Percentiles rank a stretch among this genome's conserved stretches.
phyloP scores from a whole-genome alignment of 1,140 invertebrate genomes.

The Choristoneura fumiferana region DNA sequence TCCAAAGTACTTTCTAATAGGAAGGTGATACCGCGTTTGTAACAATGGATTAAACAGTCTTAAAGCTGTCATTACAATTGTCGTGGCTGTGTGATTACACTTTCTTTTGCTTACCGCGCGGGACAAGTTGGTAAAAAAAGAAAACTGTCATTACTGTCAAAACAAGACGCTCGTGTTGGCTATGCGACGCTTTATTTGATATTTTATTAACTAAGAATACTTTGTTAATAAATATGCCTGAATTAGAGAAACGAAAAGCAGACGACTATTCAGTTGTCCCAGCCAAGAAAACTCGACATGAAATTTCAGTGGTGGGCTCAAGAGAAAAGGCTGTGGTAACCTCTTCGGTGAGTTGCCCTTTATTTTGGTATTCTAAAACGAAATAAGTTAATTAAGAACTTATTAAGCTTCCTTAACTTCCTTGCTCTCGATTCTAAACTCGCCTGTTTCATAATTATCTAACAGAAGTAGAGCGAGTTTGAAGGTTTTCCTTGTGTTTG shows the following conservation, averaged over 20 bases:
- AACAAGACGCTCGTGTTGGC: constrained; percentile 7
- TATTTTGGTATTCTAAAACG: constrained; percentile 27
- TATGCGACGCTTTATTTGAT: not conserved
- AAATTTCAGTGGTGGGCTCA: constrained; percentile 81
- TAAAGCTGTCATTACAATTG: too few relatives aligned
- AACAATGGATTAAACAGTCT: not conserved
- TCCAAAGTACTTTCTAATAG: not conserved
- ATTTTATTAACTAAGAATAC: not conserved
- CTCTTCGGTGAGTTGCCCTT: constrained; percentile 65
- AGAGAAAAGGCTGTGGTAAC: constrained; percentile 84
- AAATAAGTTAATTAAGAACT: too few relatives aligned
- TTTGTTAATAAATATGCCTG: constrained; percentile 53
- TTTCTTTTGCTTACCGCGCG: too few relatives aligned
- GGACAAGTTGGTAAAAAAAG: too few relatives aligned
- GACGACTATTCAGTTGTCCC: constrained; percentile 86
- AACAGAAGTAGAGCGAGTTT: too few relatives aligned
- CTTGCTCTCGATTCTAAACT: too few relatives aligned
- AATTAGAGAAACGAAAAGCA: constrained; percentile 83
- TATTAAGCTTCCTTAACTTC: too few relatives aligned
- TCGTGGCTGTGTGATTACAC: too few relatives aligned
- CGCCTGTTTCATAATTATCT: too few relatives aligned
- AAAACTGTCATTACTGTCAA: constrained; percentile 10
- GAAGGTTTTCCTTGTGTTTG: too few relatives aligned
- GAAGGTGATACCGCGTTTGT: not conserved
- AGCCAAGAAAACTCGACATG: constrained; percentile 85